Percentiles rank a stretch among this genome's conserved stretches.
phyloP scores from a whole-genome alignment of 2,113 vertebrate species.

The Toxotes chatareus region DNA sequence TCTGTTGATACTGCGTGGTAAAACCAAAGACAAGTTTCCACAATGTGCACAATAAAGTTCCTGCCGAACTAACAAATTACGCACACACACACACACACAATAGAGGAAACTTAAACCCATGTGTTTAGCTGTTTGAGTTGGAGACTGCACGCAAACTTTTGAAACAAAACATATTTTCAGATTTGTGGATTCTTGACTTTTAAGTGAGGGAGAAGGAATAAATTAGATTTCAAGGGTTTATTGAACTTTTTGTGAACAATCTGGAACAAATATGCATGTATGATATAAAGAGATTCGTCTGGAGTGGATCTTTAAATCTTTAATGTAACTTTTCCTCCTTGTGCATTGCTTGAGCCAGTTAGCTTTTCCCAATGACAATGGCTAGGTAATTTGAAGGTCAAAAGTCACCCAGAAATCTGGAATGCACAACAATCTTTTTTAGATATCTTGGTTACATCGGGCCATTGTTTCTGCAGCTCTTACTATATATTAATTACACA shows the following conservation, averaged over 20 bases:
- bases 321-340: not conserved
- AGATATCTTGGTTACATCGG: not conserved
- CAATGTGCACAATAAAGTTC: not conserved
- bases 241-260: not conserved
- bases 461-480: not conserved
- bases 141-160: not conserved
- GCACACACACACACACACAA: no score
- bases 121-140: no score
- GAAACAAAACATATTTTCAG: not conserved
- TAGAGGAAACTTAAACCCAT: no score
- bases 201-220: not conserved
- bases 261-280: not conserved
- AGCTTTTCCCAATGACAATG: not conserved
- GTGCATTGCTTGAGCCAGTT: not conserved
- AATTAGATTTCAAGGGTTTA: not conserved
- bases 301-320: not conserved
- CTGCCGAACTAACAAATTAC: not conserved
- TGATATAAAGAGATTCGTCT: not conserved
- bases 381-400: not conserved
- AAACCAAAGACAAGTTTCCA: no score
- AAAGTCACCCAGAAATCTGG: not conserved
- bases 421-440: not conserved
- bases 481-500: rapidly evolving
- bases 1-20: no score
- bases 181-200: not conserved